These are phyloP conservation scores for Sphaeridia pumilis DNA, from an alignment of 2,888 invertebrate genomes.

Conservation along the genomic window DNA sequence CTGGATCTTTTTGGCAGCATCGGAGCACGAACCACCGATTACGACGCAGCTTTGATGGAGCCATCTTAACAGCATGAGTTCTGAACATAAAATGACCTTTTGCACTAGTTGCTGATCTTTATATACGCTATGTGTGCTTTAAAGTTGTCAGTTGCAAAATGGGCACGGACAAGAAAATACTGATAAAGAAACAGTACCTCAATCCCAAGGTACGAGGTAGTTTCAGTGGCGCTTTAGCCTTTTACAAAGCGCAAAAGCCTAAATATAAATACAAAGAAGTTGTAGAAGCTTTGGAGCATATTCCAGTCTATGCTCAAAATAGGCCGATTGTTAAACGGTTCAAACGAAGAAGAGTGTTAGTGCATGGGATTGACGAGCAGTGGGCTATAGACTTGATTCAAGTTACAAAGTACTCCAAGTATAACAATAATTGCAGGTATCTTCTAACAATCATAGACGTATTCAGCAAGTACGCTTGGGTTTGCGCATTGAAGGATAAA, in stretches of 20 bases:
- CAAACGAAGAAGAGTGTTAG: slow-evolving; percentile 13
- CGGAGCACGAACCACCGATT: neutral
- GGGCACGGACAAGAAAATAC: neutral
- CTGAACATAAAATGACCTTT: neutral
- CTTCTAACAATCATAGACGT: neutral
- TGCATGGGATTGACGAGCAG: slow-evolving; percentile 18
- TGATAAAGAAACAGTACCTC: slow-evolving; percentile 3
- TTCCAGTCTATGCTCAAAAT: slow-evolving; percentile 37
- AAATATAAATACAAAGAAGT: neutral
- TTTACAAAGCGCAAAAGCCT: slow-evolving; percentile 1
- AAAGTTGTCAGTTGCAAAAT: neutral
- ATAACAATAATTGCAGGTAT: neutral
- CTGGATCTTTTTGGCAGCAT: neutral
- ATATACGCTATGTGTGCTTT: neutral
- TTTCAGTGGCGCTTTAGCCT: neutral
- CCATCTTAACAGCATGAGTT: neutral
- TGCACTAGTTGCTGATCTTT: neutral
- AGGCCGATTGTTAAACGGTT: slow-evolving; percentile 6
- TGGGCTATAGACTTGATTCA: slow-evolving; percentile 18
- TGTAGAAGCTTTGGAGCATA: neutral
- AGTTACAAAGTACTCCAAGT: neutral
- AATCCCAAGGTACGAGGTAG: slow-evolving; percentile 11
- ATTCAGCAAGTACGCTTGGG: neutral
- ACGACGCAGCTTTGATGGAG: neutral
- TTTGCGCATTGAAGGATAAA: neutral